Conservation (phyloP, 2,113 vertebrate genomes). For the Sceloporus tristichus region DNA sequence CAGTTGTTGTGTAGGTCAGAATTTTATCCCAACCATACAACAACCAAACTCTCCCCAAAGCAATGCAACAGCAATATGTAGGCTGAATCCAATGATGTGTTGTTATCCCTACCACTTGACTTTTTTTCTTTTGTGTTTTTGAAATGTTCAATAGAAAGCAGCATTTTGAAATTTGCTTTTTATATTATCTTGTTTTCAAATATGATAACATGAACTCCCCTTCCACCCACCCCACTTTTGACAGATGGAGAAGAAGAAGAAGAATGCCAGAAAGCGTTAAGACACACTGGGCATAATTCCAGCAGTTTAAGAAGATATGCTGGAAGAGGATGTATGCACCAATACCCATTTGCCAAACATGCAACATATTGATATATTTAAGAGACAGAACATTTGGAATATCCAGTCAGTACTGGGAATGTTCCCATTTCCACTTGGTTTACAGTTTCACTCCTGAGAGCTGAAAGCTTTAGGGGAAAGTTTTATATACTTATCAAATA, state of each 20-base stretch:
- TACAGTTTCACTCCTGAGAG: neutral
- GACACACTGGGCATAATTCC: neutral
- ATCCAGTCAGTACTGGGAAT: constrained; percentile 3
- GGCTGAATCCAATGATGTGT: constrained; percentile 48
- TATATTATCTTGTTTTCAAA: constrained; percentile 5
- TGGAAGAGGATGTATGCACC: constrained; percentile 4
- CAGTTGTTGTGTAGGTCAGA: too few relatives aligned
- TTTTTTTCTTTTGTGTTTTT: constrained; percentile 51
- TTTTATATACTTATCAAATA: constrained; percentile 17
- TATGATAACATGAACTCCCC: neutral
- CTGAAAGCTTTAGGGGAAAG: constrained; percentile 1
- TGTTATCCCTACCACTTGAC: constrained; percentile 29
- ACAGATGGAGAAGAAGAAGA: neutral
- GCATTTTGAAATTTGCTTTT: neutral
- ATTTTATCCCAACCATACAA: too few relatives aligned
- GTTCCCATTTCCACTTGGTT: neutral
- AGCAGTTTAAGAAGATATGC: constrained; percentile 22
- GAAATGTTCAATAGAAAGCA: constrained; percentile 47
- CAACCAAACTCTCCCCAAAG: too few relatives aligned
- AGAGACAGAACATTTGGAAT: neutral
- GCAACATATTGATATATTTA: neutral
- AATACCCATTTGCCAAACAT: constrained; percentile 19
- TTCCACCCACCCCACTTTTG: neutral
- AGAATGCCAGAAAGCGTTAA: neutral
- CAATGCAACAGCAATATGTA: neutral